Conservation (phyloP, 2,113 vertebrate species). For the Mugil cephalus region DNA sequence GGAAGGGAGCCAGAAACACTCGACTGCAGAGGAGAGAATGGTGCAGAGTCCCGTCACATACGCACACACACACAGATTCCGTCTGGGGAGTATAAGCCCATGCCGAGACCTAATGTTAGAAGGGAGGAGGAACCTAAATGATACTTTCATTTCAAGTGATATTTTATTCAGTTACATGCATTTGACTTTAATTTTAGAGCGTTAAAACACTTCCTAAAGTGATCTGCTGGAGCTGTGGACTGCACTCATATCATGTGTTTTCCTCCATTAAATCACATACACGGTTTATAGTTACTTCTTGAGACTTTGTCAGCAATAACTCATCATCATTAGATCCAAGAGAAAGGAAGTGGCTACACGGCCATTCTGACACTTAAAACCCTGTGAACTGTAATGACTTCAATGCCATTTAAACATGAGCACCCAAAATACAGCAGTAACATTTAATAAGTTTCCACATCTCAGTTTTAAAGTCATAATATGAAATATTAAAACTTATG, state of each 20-base stretch:
- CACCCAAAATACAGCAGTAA: no score
- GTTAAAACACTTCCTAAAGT: not conserved
- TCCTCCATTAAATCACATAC: not conserved
- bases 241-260: not conserved
- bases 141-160: constrained; percentile 21
- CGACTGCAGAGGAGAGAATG: constrained; percentile 80
- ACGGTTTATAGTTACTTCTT: not conserved
- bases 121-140: constrained; percentile 20
- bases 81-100: constrained; percentile 49
- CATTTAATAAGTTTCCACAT: no score
- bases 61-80: constrained; percentile 48
- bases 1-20: constrained; percentile 80
- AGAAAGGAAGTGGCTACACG: no score
- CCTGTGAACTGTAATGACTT: no score
- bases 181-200: constrained; percentile 8
- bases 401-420: no score
- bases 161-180: constrained; percentile 8
- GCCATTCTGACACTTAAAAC: no score
- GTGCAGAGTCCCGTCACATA: constrained; percentile 75
- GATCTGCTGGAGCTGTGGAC: not conserved
- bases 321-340: no score
- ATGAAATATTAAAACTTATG: no score
- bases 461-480: no score
- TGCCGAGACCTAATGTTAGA: constrained; percentile 22
- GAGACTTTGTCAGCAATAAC: not conserved